Evolutionary conservation across 1,140 invertebrate species (phyloP).

Genomic region (Mya arenaria): DNA sequence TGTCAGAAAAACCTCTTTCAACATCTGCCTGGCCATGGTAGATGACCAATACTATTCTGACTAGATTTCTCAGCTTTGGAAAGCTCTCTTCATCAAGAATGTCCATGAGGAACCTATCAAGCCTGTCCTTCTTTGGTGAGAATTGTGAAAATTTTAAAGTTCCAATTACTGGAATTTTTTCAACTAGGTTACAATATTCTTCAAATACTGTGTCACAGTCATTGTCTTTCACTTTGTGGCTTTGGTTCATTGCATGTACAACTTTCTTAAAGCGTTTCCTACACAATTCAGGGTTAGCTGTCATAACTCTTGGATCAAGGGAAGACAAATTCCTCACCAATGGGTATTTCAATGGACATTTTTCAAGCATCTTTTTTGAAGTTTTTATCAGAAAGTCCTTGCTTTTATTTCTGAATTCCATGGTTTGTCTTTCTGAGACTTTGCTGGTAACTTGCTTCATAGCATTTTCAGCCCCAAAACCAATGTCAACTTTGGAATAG

Average conservation of each 20-base stretch:
- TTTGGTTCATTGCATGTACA: neutral
- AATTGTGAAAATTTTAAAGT: neutral
- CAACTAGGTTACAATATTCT: conserved; percentile 17
- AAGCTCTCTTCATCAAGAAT: conserved; percentile 19
- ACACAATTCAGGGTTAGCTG: neutral
- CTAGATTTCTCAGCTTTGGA: conserved; percentile 49
- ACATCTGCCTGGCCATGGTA: conserved; percentile 68
- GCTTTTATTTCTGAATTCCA: neutral
- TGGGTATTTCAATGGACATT: conserved; percentile 49
- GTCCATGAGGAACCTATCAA: conserved; percentile 39
- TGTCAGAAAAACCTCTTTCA: conserved; percentile 66
- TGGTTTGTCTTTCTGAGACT: neutral
- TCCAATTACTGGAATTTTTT: conserved; percentile 12
- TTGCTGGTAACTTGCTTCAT: conserved; percentile 15
- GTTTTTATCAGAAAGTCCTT: conserved; percentile 1
- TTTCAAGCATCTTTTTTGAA: conserved; percentile 36
- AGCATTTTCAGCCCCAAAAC: conserved; percentile 18
- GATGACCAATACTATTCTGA: conserved; percentile 55
- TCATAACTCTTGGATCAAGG: conserved; percentile 43
- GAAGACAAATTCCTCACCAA: conserved; percentile 36
- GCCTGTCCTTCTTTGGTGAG: conserved; percentile 15
- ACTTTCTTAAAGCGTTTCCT: conserved; percentile 15
- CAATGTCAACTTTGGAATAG: conserved; percentile 6
- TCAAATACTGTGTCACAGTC: conserved; percentile 18
- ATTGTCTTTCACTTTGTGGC: conserved; percentile 3